Base-by-base conservation (phyloP, 2,113 vertebrate species). In the Melospiza melodia region DNA sequence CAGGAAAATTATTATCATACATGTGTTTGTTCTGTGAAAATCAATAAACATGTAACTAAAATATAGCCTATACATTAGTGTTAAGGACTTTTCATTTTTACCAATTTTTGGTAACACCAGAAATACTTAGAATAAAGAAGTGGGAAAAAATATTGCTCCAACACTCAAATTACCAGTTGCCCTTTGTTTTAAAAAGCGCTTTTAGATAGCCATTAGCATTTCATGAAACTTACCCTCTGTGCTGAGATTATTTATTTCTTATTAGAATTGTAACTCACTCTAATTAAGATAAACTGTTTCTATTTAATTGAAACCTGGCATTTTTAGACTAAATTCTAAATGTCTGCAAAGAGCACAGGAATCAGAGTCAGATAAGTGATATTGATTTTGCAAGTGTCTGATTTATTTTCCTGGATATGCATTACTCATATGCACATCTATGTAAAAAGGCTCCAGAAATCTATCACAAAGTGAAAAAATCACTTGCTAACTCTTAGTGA, bases 261-360 rank as follows among this genome's bases (percentile, higher is more conserved):
- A 37, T 97, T 97, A 93, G 80, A 90, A 92, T 37, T 28, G 46
- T 68, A 97, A 95, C 84, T 93, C 57, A 39, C 68, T 54, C 39
- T 97, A 98, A 98, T 98, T 97, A 97, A 98, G 97, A 98, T 91
- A 89, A 98, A 98, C 90, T 95, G 73, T 97, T 98, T 93, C 88
- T 95, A 96, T 95, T 97, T 97, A 98, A 97, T 92, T 97, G 93
- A 96, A 98, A 95, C 76, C 85, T 97, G 90, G 76, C 85, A 95
- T 97, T 97, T 85, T 22, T 77, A 94, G 78, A 79, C 76, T 89
- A 93, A 90, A 71, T 93, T 95, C 21, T 86, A 91, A 96, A 97
- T 87, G 66, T 84, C 93, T 97, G 41, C 39, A 96, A 93, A 94
- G 62, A 97, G 83, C 77, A 84, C 55, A 73, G 78, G 51, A 93